Percentiles rank a stretch among this genome's conserved stretches.
Conservation (phyloP, 2,113 vertebrate genomes). For the Phalacrocorax pelagicus region DNA sequence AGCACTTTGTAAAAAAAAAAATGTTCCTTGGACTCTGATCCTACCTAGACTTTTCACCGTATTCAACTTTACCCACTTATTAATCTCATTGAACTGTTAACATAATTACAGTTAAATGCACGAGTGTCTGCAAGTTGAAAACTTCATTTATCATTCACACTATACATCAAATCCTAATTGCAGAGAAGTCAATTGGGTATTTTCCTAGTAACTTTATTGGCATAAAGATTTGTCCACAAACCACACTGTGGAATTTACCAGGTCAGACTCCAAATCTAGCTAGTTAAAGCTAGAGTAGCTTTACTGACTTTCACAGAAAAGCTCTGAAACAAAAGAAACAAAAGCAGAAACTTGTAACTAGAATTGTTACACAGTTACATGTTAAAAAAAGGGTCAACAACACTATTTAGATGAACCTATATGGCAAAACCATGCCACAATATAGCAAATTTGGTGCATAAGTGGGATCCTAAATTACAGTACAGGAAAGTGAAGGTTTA, state of each 20-base stretch:
- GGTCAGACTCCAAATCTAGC: neutral
- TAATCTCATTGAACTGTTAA: neutral
- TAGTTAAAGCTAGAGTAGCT: neutral
- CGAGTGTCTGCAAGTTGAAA: neutral
- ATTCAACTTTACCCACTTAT: neutral
- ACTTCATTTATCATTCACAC: neutral
- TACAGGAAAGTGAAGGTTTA: slow-evolving; percentile 15
- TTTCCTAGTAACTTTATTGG: neutral
- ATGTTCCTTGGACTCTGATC: neutral
- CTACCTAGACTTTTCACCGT: neutral
- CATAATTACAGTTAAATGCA: neutral
- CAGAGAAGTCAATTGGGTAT: neutral
- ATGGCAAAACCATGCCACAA: neutral
- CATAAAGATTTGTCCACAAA: neutral
- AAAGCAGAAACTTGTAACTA: neutral
- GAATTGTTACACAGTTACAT: neutral
- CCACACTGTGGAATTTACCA: neutral
- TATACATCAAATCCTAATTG: neutral
- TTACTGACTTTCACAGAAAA: neutral
- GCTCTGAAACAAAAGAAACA: neutral
- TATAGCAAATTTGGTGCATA: neutral
- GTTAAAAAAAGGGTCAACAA: neutral
- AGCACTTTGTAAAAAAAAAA: neutral
- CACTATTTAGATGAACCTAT: neutral
- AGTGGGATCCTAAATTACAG: neutral